A percentile compares a stretch with the other conserved stretches of the same genome.
These are phyloP conservation scores for Torymus tubicola DNA, from an alignment of 2,888 invertebrate species.

Conservation along the genomic window DNA sequence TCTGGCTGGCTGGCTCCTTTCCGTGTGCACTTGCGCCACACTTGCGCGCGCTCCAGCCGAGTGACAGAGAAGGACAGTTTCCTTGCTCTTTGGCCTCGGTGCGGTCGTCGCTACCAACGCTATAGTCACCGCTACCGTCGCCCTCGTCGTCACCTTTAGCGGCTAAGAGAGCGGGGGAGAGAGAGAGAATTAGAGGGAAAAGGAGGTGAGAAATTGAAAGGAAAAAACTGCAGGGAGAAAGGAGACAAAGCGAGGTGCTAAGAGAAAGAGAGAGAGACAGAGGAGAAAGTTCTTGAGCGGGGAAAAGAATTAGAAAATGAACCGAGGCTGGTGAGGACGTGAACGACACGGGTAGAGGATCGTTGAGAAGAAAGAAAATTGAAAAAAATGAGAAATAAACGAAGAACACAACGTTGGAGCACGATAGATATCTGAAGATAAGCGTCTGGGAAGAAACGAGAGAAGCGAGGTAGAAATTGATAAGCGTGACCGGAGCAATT, in stretches of 20 bases:
- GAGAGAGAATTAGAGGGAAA: not conserved
- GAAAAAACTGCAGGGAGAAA: slow-evolving; percentile 14
- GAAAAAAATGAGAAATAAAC: too few relatives aligned
- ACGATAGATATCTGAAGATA: too few relatives aligned
- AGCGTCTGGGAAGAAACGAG: not conserved
- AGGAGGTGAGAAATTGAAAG: slow-evolving; percentile 34
- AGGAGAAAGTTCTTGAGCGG: not conserved
- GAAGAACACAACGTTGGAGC: too few relatives aligned
- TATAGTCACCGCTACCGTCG: not conserved
- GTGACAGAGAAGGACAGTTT: not conserved
- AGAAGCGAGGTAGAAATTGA: too few relatives aligned
- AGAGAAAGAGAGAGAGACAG: slow-evolving; percentile 19
- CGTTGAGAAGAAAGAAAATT: too few relatives aligned
- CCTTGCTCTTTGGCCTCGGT: slow-evolving; percentile 19
- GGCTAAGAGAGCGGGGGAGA: slow-evolving; percentile 9
- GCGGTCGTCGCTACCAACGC: not conserved
- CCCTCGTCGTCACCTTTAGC: not conserved
- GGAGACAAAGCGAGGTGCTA: slow-evolving; percentile 15
- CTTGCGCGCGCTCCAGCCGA: not conserved
- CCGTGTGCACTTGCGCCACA: not conserved
- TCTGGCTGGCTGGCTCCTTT: not conserved
- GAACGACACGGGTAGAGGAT: too few relatives aligned
- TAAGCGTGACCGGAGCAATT: too few relatives aligned
- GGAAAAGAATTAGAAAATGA: too few relatives aligned
- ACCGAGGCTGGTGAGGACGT: too few relatives aligned